Evolutionary conservation across 1,140 invertebrate genomes (phyloP), one percentile per base, ranked within the genome.

Genomic region (Drosophila nasuta): DNA sequence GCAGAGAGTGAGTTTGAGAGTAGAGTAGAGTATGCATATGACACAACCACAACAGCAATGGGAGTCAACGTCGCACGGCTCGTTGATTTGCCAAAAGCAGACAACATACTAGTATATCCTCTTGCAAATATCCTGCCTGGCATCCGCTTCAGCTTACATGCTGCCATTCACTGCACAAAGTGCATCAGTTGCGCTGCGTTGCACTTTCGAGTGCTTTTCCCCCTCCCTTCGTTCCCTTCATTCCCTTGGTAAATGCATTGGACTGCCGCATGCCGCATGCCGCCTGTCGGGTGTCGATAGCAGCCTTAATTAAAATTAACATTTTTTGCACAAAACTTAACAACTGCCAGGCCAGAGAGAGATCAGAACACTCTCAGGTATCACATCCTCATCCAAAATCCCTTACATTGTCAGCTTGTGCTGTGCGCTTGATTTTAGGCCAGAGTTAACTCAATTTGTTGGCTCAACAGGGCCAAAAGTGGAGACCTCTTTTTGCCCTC

Each of bases 291-390:
- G 83, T 89, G 83, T 87, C 85, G 88, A 91, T 91, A 91, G 88
- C 88, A 83, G 67, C 82, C 82, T 86, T 90, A 90, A 90, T 90
- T 90, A 90, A 90, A 90, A 91, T 91, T 91, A 91, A 91, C 89
- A 91, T 91, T 91, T 91, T 91, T 85, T 88, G 83, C 67, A 79
- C 85, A 89, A 89, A 87, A 88, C 85, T 89, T 86, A 75, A 79
- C 57, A 66, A 46, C 45, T 15, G 67, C 11, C 46, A 5, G 38
- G 20, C 56, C 75, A 46, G 71, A 49, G 48, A 46, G 71, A 49
- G 48, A 69, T 75, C 73, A 70, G 52, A 43, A 38, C 13, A 58
- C 46, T 30, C 51, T 25, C 20, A 25, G 20, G 20, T 25, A 33
- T 8, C 25, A 28, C 8, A 0, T 33, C 11, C 11, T 3, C 46